phyloP scores from a whole-genome alignment of 2,888 invertebrate genomes.

The Rutpela maculata region DNA sequence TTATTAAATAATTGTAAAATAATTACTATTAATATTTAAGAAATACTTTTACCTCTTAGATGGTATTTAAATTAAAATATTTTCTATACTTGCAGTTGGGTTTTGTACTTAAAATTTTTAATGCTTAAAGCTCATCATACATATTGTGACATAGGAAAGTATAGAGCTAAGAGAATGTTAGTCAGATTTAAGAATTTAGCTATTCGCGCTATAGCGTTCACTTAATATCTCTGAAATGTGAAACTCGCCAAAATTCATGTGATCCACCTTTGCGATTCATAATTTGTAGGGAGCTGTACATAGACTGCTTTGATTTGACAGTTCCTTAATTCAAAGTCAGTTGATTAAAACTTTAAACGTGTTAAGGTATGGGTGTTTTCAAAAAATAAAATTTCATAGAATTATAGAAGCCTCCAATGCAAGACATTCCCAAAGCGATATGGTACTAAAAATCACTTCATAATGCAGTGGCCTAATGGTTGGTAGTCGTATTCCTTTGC shows the following conservation, averaged over 20 bases:
- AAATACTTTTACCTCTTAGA: constrained; percentile 17
- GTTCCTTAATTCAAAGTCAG: not conserved
- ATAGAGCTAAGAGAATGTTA: constrained; percentile 2
- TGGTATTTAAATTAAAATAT: constrained; percentile 14
- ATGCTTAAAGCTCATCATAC: constrained; percentile 24
- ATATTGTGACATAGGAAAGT: constrained; percentile 24
- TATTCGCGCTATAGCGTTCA: constrained; percentile 11
- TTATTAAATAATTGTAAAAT: constrained; percentile 31
- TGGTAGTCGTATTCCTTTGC: no score
- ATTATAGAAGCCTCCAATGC: not conserved
- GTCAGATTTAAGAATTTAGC: not conserved
- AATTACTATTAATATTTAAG: constrained; percentile 19
- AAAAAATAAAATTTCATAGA: not conserved
- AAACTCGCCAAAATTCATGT: constrained; percentile 13
- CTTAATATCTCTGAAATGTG: not conserved
- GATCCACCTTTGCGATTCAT: not conserved
- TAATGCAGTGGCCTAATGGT: no score
- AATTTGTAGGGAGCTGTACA: not conserved
- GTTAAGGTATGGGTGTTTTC: not conserved
- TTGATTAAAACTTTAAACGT: not conserved
- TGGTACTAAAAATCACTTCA: no score
- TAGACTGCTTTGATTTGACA: not conserved
- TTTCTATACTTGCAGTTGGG: constrained; percentile 15
- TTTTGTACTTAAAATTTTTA: constrained; percentile 14
- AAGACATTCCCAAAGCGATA: no score